Percentiles rank a stretch among this genome's conserved stretches.
Evolutionary conservation across 2,113 vertebrate species (phyloP).

Genomic region (Tenebrosternarchus preto): DNA sequence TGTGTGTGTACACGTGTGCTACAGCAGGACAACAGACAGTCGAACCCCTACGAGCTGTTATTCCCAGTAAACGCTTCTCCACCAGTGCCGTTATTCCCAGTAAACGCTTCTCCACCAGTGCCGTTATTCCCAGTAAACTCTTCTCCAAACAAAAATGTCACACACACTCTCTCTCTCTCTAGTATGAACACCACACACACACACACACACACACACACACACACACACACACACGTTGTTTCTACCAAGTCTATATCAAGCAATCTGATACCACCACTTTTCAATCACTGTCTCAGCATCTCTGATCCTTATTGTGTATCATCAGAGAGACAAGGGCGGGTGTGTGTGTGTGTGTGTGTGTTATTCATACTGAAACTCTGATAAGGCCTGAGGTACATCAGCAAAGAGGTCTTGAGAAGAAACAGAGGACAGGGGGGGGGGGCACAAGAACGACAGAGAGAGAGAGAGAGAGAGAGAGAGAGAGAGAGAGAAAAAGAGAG

Average conservation of each 20-base stretch:
- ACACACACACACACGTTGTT: background rate
- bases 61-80: slow-evolving; percentile 12
- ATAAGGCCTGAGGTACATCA: background rate
- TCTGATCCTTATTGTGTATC: no score
- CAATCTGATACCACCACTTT: no score
- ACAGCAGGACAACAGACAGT: slow-evolving; percentile 15
- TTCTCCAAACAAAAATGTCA: no score
- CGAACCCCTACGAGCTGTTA: slow-evolving; percentile 24
- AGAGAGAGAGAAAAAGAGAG: no score
- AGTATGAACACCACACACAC: background rate
- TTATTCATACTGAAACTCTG: background rate
- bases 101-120: slow-evolving; percentile 4
- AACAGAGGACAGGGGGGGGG: no score
- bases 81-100: slow-evolving; percentile 12
- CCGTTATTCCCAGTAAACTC: slow-evolving; percentile 13
- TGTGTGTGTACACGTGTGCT: background rate
- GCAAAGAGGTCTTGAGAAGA: background rate
- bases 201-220: background rate
- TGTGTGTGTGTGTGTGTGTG: background rate
- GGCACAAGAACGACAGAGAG: no score
- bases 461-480: background rate
- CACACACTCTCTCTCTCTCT: background rate
- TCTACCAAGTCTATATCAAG: background rate
- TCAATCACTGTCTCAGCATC: no score
- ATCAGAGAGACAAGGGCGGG: background rate